phyloP scores from a whole-genome alignment of 2,113 vertebrate species.

The Atractosteus spatula region DNA sequence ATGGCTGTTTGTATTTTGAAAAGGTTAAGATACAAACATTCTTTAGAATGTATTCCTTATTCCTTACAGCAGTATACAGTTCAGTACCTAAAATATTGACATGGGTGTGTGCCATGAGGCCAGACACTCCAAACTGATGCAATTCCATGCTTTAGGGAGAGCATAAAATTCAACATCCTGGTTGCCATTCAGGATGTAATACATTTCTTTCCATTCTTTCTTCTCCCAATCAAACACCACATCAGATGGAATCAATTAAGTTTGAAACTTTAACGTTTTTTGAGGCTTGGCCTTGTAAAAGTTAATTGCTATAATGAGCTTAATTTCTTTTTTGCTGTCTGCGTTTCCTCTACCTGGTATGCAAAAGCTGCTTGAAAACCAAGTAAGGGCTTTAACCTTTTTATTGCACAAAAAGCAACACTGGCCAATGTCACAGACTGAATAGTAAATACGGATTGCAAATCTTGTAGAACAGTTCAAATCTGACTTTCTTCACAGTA shows the following conservation, averaged over 20 bases:
- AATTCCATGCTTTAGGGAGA: too few relatives aligned
- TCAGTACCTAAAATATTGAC: background rate
- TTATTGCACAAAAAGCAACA: background rate
- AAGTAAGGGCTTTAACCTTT: background rate
- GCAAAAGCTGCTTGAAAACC: background rate
- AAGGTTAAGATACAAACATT: background rate
- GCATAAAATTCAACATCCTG: background rate
- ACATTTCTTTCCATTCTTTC: background rate
- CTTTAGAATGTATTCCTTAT: background rate
- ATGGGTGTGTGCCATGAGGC: background rate
- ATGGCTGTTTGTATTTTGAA: background rate
- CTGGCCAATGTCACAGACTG: too few relatives aligned
- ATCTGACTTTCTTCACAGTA: too few relatives aligned
- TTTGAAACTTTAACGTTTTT: background rate
- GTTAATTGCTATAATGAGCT: slow-evolving; percentile 1
- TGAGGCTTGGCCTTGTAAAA: slow-evolving; percentile 6
- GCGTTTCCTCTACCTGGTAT: slow-evolving; percentile 13
- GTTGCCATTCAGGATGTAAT: background rate
- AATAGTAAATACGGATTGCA: too few relatives aligned
- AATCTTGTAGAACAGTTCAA: too few relatives aligned
- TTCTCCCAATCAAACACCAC: background rate
- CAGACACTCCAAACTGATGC: too few relatives aligned
- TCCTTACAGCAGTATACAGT: background rate
- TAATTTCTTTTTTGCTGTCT: slow-evolving; percentile 5
- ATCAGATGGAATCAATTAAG: slow-evolving; percentile 9